Evolutionary conservation across 2,113 vertebrate genomes (phyloP).

Genomic region (Trachemys scripta): DNA sequence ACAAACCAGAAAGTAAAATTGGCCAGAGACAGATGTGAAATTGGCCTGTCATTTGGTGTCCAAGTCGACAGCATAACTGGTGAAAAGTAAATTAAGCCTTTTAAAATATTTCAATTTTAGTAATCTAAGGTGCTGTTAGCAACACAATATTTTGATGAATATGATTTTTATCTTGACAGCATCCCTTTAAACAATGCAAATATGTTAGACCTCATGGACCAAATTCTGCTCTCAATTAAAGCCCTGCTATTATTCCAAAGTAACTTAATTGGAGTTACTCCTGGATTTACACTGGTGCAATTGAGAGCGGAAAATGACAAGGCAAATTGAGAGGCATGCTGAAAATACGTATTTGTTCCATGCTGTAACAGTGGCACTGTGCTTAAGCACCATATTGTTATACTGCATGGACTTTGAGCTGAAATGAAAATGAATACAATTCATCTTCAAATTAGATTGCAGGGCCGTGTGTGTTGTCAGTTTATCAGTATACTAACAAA

Average conservation of each 20-base stretch:
- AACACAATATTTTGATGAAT: not conserved
- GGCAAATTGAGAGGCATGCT: conserved; percentile 21
- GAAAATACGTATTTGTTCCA: conserved; percentile 23
- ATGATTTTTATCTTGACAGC: not conserved
- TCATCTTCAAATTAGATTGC: conserved; percentile 49
- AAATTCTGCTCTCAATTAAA: not conserved
- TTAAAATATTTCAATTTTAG: not conserved
- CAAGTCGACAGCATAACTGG: not conserved
- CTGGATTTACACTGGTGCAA: not conserved
- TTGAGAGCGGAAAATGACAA: not conserved
- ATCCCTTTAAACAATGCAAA: not conserved
- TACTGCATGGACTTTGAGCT: not conserved
- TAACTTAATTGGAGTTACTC: not conserved
- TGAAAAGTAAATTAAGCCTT: not conserved
- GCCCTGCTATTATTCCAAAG: not conserved
- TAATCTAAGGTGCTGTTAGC: not conserved
- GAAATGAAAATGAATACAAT: conserved; percentile 32
- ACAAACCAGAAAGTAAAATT: not conserved
- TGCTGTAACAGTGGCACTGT: not conserved
- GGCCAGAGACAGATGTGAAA: not conserved
- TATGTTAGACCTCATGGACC: not conserved
- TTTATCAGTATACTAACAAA: conserved; percentile 41
- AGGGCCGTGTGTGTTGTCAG: conserved; percentile 26
- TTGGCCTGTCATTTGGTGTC: not conserved
- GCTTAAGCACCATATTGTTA: not conserved